Conservation (phyloP, 2,888 invertebrate species). For the Holacanthella duospinosa region DNA sequence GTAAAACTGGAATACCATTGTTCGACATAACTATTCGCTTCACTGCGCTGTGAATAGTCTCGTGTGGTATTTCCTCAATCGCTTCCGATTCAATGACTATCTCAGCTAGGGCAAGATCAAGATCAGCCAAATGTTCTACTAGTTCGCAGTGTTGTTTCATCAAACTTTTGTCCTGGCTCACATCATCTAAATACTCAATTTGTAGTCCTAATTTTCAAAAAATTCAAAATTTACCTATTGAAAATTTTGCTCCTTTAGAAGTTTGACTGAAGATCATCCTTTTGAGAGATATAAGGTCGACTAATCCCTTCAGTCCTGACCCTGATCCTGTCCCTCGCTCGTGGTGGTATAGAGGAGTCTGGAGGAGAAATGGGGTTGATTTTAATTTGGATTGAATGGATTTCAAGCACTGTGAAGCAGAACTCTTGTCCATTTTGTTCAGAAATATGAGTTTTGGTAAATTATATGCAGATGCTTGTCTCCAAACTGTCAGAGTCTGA, state of each 20-base stretch:
- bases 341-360: conserved; percentile 59
- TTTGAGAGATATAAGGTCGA: conserved; percentile 66
- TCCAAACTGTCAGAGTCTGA: conserved; percentile 93
- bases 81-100: conserved; percentile 58
- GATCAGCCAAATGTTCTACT: conserved; percentile 66
- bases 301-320: conserved; percentile 47
- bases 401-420: conserved; percentile 50
- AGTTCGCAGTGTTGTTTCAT: conserved; percentile 49
- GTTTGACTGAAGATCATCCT: conserved; percentile 56
- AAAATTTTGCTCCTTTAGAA: conserved; percentile 20
- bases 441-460: conserved; percentile 79
- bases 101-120: conserved; percentile 66
- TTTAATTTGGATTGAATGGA: conserved; percentile 64
- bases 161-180: conserved; percentile 42
- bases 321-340: conserved; percentile 37
- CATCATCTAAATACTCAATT: conserved; percentile 22
- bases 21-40: conserved; percentile 51
- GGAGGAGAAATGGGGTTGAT: conserved; percentile 56
- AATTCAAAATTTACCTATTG: conserved; percentile 17
- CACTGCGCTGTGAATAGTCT: conserved; percentile 54
- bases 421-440: conserved; percentile 88
- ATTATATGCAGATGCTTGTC: conserved; percentile 74
- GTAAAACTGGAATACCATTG: conserved; percentile 58
- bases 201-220: no score
- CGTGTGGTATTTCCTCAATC: conserved; percentile 52